Conservation (phyloP, 2,113 vertebrate genomes). For the Cercocebus atys region DNA sequence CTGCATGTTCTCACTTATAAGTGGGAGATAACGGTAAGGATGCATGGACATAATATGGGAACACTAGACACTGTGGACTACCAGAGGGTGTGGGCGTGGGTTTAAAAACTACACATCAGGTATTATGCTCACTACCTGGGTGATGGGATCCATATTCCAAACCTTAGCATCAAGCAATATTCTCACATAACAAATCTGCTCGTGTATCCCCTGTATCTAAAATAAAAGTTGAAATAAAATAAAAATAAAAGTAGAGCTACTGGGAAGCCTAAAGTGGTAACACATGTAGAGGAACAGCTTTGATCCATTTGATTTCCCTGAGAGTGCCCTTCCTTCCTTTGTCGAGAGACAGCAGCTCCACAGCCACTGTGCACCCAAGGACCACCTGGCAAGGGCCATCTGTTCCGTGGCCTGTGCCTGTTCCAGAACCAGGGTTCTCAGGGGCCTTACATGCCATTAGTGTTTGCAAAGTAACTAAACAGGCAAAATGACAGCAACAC, state of each 20-base stretch:
- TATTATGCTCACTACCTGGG: too few relatives aligned
- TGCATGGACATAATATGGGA: too few relatives aligned
- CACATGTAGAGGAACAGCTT: not conserved
- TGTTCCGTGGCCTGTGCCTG: not conserved
- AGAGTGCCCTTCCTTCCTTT: not conserved
- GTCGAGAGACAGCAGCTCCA: not conserved
- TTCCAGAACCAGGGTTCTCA: not conserved
- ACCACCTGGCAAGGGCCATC: not conserved
- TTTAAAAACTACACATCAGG: too few relatives aligned
- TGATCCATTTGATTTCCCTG: not conserved
- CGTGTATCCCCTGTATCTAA: too few relatives aligned
- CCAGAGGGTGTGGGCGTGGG: too few relatives aligned
- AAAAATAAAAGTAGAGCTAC: not conserved
- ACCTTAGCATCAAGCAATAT: too few relatives aligned
- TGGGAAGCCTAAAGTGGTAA: not conserved
- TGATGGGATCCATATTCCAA: too few relatives aligned
- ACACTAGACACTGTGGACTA: too few relatives aligned
- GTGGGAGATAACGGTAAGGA: too few relatives aligned
- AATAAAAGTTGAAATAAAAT: not conserved
- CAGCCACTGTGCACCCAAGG: fast-evolving
- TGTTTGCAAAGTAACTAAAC: not conserved
- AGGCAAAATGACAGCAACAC: not conserved
- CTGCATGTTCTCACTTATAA: too few relatives aligned
- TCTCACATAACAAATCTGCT: too few relatives aligned
- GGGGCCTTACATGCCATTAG: fast-evolving